Evolutionary conservation across 2,797 vertebrate genomes (phyloP).

Genomic region (Premnoplex brunnescens): DNA sequence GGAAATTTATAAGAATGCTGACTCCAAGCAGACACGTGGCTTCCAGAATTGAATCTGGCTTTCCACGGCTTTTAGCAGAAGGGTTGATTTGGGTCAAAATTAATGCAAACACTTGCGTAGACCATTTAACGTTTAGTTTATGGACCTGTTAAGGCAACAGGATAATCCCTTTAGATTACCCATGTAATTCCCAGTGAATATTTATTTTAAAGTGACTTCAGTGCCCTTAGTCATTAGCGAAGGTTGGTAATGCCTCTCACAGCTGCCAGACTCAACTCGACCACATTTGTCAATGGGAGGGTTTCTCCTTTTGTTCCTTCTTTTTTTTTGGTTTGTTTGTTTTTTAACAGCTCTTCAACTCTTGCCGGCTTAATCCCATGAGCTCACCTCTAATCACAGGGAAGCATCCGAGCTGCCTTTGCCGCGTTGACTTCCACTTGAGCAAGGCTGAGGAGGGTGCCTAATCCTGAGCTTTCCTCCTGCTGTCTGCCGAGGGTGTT

Average conservation of each 20-base stretch:
- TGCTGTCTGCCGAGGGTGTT: not conserved
- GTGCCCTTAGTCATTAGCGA: constrained; percentile 44
- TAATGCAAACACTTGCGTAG: constrained; percentile 29
- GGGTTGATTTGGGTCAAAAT: constrained; percentile 61
- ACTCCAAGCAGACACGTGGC: not conserved
- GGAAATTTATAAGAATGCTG: not conserved
- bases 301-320: not conserved
- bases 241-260: constrained; percentile 48
- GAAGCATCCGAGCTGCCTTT: constrained; percentile 39
- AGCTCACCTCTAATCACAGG: constrained; percentile 59
- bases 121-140: constrained; percentile 50
- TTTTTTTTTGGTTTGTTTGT: not conserved
- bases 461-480: constrained; percentile 40
- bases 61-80: not conserved
- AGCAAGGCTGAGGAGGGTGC: constrained; percentile 36
- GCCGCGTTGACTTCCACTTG: constrained; percentile 18
- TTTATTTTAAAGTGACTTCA: constrained; percentile 67
- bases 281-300: constrained; percentile 18
- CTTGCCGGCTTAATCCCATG: constrained; percentile 60
- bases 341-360: constrained; percentile 65
- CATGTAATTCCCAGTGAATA: constrained; percentile 58
- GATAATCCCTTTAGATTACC: constrained; percentile 66
- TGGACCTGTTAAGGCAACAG: constrained; percentile 52
- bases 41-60: constrained; percentile 1
- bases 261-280: constrained; percentile 15